Conservation (phyloP, 2,113 vertebrate species). For the Tor tambroides region DNA sequence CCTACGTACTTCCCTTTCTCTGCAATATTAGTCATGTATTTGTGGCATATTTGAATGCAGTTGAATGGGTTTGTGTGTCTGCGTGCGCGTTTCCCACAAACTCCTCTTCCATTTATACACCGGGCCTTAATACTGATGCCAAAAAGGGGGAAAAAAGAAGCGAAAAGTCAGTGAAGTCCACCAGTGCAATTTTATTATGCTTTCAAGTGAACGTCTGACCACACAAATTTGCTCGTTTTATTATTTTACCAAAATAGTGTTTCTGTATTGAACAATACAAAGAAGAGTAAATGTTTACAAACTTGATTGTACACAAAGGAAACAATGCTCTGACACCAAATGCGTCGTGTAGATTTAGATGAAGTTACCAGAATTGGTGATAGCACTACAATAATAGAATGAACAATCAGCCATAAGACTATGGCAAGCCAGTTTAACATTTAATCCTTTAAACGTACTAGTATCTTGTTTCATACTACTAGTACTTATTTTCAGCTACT, state of each 20-base stretch:
- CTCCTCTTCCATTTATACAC: slow-evolving; percentile 34
- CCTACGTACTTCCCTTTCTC: slow-evolving; percentile 51
- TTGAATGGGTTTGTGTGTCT: slow-evolving; percentile 10
- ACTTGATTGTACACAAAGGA: slow-evolving; percentile 34
- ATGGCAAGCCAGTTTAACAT: no score
- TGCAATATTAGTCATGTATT: slow-evolving; percentile 72
- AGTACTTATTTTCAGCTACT: no score
- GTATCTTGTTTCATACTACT: no score
- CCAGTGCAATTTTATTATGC: slow-evolving; percentile 40
- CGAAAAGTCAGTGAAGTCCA: slow-evolving; percentile 14
- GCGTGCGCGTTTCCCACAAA: not conserved
- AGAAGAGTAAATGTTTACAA: slow-evolving; percentile 54
- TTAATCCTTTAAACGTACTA: no score
- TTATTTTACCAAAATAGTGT: slow-evolving; percentile 58
- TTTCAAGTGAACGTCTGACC: slow-evolving; percentile 1
- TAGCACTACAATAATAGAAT: slow-evolving; percentile 11
- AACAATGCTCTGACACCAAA: slow-evolving; percentile 44
- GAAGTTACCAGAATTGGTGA: slow-evolving; percentile 9
- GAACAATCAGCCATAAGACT: slow-evolving; percentile 29
- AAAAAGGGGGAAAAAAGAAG: slow-evolving; percentile 39
- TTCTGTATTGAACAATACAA: slow-evolving; percentile 30
- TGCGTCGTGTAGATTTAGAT: slow-evolving; percentile 15
- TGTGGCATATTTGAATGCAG: slow-evolving; percentile 51
- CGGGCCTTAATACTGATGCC: slow-evolving; percentile 61
- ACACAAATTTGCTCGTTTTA: not conserved